Conservation (phyloP, 2,113 vertebrate genomes). For the Ascaphus truei region DNA sequence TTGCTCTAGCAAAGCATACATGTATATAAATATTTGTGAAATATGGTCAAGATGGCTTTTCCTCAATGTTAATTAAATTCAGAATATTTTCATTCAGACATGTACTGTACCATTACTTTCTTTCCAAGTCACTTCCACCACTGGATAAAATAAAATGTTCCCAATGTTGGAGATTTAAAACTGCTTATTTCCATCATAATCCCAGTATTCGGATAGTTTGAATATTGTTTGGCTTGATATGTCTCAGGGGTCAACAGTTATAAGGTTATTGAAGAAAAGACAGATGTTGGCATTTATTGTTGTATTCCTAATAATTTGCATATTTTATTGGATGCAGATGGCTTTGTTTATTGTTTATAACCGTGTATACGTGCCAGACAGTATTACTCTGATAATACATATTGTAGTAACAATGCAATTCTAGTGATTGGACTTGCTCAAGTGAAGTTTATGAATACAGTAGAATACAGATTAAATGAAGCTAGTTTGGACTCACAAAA, state of each 20-base stretch:
- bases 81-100: too few species aligned
- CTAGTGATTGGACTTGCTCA: background rate
- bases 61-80: too few species aligned
- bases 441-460: too few species aligned
- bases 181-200: background rate
- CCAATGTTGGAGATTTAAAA: background rate
- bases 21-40: too few species aligned
- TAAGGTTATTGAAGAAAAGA: background rate
- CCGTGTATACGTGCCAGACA: background rate
- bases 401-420: background rate
- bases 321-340: constrained; percentile 13
- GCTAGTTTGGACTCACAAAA: too few species aligned
- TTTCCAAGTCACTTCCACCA: too few species aligned
- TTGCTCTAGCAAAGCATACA: too few species aligned
- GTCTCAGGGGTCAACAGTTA: background rate
- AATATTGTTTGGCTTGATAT: background rate
- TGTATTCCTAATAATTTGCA: background rate
- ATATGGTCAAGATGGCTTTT: too few species aligned
- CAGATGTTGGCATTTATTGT: constrained; percentile 21
- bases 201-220: background rate
- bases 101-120: too few species aligned
- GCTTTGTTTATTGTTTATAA: background rate
- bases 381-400: too few species aligned
- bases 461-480: too few species aligned
- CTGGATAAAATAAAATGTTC: background rate